Base-by-base conservation (phyloP, 2,113 vertebrate species). In the Cynocephalus volans region DNA sequence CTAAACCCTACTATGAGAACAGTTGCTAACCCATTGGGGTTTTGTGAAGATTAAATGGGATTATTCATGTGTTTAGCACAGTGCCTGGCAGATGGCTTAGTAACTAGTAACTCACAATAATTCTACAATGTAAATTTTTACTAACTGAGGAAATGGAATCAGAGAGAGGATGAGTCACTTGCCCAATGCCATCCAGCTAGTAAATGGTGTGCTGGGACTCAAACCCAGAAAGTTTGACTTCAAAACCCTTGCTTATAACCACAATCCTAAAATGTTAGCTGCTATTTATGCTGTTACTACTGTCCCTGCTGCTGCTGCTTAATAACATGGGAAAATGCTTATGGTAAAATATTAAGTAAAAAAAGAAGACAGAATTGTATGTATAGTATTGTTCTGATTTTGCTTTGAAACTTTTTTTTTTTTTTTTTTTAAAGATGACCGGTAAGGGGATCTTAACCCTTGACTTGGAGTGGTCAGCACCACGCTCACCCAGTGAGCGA, bases 291-390 rank as follows among this genome's bases (percentile, higher is more conserved):
- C 23, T 45, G 31, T 54, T 86, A 41, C 70, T 67, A 65, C 8
- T 81, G 41, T n/a, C n/a, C n/a, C n/a, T 41, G 24, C 33, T 64
- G 6, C 31, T 92, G 64, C 52, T 93, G 62, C 60, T 72, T 69
- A 88, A 60, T 85, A 69, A 96, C 64, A 72, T 14, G 28, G 64
- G n/a, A 50, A 85, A 93, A 85, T 85, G 56, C 31, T 90, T 86
- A 65, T 50, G 54, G 87, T 81, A 73, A 90, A 84, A 90, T 75
- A 8, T 19, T 81, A 58, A 81, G 65, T 85, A 36, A 69, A 90
- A 69, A 73, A 79, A 56, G 75, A 75, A 81, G 48, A 62, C 23
- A 92, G 82, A 50, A 67, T 76, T 82, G 8, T 72, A 48, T 84
- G 24, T 73, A n/a, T 67, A 48, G 28, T 69, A 41, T 70, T 87